These are phyloP conservation scores for Phaethornis superciliosus DNA, from an alignment of 2,113 vertebrate species.

Conservation along the genomic window DNA sequence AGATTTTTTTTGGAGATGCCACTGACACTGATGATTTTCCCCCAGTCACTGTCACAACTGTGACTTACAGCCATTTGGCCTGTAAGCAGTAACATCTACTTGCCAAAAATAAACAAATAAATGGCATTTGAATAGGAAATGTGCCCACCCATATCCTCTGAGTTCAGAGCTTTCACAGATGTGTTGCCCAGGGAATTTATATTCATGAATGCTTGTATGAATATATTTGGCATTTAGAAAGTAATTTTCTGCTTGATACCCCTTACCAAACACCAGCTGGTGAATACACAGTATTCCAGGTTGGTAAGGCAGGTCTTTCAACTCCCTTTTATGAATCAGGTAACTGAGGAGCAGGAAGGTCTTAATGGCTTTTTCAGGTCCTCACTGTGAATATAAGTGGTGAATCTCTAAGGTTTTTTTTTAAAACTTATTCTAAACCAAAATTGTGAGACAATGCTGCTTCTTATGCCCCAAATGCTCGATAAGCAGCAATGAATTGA, in stretches of 20 bases:
- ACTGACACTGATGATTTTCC: not conserved
- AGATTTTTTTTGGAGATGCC: not conserved
- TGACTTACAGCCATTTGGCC: not conserved
- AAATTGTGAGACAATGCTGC: not conserved
- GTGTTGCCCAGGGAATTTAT: not conserved
- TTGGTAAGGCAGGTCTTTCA: not conserved
- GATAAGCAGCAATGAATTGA: not conserved
- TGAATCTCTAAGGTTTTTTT: not conserved
- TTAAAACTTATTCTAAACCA: not conserved
- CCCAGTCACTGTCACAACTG: not conserved
- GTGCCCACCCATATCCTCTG: not conserved
- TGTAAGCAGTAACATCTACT: not conserved
- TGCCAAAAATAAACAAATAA: not conserved
- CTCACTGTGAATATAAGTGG: not conserved
- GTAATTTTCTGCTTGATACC: not conserved
- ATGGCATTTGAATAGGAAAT: not conserved
- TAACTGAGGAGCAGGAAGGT: not conserved
- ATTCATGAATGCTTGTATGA: not conserved
- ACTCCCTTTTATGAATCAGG: rapidly evolving
- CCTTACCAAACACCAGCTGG: not conserved
- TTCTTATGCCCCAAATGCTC: not conserved
- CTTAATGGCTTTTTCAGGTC: not conserved
- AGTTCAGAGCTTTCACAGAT: not conserved
- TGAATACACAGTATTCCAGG: not conserved
- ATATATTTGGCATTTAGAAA: not conserved